These are phyloP conservation scores for Muraenolepis orangiensis DNA, from an alignment of 2,797 vertebrate species.

Conservation along the genomic window DNA sequence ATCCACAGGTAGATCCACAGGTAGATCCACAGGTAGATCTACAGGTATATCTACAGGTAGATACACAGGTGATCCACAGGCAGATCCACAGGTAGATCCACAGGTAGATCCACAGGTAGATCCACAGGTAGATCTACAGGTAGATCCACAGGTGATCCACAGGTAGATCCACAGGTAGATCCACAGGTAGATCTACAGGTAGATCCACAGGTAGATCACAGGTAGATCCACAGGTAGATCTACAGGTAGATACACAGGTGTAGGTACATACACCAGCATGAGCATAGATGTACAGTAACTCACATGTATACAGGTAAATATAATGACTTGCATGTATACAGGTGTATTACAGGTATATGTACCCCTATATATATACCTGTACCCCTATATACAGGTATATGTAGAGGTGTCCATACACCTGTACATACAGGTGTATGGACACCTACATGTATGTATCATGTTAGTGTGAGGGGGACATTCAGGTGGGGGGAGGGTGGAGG, in stretches of 20 bases:
- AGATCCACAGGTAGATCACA: background rate
- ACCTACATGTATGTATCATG: conserved; percentile 37
- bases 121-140: background rate
- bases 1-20: conserved; percentile 24
- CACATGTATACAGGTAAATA: background rate
- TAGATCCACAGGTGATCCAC: background rate
- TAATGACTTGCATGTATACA: too few relatives aligned
- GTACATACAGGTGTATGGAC: conserved; percentile 45
- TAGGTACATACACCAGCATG: background rate
- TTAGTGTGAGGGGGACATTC: conserved; percentile 19
- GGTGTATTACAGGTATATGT: background rate
- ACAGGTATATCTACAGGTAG: background rate
- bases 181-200: background rate
- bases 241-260: background rate
- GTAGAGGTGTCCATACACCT: conserved; percentile 35
- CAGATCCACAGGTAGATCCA: background rate
- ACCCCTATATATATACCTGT: background rate
- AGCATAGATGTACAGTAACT: background rate
- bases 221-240: conserved; percentile 6
- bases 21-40: background rate
- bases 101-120: conserved; percentile 29
- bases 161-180: conserved; percentile 22
- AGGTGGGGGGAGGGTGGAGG: conserved; percentile 33
- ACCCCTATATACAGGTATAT: conserved; percentile 9
- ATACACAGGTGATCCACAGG: conserved; percentile 20